phyloP scores from a whole-genome alignment of 1,140 invertebrate species.

The Calliopsis andreniformis region DNA sequence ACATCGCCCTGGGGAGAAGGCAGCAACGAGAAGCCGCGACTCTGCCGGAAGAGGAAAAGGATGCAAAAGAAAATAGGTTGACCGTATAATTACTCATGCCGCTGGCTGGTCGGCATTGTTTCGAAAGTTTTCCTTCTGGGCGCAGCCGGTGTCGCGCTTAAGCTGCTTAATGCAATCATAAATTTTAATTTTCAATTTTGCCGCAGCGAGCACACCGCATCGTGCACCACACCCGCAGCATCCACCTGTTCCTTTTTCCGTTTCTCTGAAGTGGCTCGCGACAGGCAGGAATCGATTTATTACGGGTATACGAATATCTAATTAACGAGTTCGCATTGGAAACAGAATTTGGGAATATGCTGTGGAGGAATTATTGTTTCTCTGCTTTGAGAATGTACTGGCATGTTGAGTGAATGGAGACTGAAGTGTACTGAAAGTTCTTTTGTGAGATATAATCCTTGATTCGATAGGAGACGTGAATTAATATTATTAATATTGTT shows the following conservation, averaged over 20 bases:
- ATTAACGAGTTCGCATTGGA: slow-evolving; percentile 19
- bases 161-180: slow-evolving; percentile 59
- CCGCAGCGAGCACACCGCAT: background rate
- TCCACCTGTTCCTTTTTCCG: background rate
- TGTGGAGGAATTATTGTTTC: background rate
- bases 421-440: background rate
- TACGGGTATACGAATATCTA: background rate
- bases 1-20: background rate
- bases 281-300: slow-evolving; percentile 5
- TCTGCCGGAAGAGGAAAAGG: background rate
- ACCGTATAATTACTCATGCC: slow-evolving; percentile 42
- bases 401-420: background rate
- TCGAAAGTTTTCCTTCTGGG: slow-evolving; percentile 40
- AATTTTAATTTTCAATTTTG: slow-evolving; percentile 70
- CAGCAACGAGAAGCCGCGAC: slow-evolving; percentile 1
- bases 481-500: too few species aligned
- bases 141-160: slow-evolving; percentile 20
- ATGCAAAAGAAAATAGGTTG: slow-evolving; percentile 32
- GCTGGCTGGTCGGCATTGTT: slow-evolving; percentile 38
- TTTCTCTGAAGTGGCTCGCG: background rate
- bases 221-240: too few species aligned
- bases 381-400: background rate
- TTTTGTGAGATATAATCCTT: background rate
- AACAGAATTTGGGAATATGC: too few species aligned
- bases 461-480: too few species aligned